Base-by-base conservation (phyloP, 2,797 vertebrate species). In the Cynodonichthys magdalenae region DNA sequence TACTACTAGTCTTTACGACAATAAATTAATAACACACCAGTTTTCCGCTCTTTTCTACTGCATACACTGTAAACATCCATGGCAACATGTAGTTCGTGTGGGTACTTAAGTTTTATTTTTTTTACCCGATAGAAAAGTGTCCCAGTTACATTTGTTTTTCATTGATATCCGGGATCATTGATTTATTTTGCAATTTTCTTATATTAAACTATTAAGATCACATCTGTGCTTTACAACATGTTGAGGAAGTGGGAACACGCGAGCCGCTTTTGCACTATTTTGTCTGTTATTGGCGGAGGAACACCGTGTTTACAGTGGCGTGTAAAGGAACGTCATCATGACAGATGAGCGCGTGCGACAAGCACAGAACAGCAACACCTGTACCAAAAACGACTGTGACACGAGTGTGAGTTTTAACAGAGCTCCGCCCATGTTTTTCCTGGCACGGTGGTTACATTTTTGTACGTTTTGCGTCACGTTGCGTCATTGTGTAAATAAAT, bases 291-390 rank as follows among this genome's bases (percentile, higher is more conserved):
- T 28, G 28, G 92, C 85, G 92, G 91, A 91, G 52, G 91, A 82
- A 92, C 85, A 93, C 81, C 9, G 44, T 93, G 87, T 93, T 94
- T 93, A 92, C 92, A 84, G 75, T 87, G 69, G 72, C 61, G 75
- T 63, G 75, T 74, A 53, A 41, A 51, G 79, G 76, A 73, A 85
- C 83, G 78, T 75, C 70, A 70, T 62, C 58, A 65, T 69, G 81
- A 80, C 78, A 56, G 80, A 79, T 72, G 54, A 66, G 67, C 62
- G 74, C 66, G 66, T 54, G 83, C 57, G 64, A 53, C 60, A 31
- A 49, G 11, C 2, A 20, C 15, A 17, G 51, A 28, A 19, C 1
- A 6, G 15, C 11, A 20, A n/a, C 72, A 70, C 69, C 45, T 65
- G 69, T 11, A 6, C 14, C n/a, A n/a, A n/a, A 24, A 24, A 24